phyloP scores from a whole-genome alignment of 2,888 invertebrate genomes.

The Tuta absoluta region DNA sequence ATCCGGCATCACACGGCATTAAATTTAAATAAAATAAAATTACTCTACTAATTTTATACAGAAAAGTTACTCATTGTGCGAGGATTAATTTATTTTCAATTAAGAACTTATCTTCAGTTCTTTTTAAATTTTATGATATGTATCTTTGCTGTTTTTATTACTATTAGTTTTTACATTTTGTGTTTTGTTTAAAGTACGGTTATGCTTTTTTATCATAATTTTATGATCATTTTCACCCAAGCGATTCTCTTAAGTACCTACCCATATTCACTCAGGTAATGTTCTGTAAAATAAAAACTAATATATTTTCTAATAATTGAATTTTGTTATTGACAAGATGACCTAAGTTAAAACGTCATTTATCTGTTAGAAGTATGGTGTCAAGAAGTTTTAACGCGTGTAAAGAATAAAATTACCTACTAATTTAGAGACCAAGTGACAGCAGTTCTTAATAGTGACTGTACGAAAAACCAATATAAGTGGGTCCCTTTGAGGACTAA shows the following conservation, averaged over 20 bases:
- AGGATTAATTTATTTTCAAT: slow-evolving; percentile 21
- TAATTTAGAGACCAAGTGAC: too few relatives aligned
- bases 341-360: slow-evolving; percentile 25
- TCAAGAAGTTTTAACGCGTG: slow-evolving; percentile 23
- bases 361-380: slow-evolving; percentile 20
- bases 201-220: slow-evolving; percentile 6
- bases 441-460: too few relatives aligned
- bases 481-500: too few relatives aligned
- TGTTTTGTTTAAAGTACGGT: background rate
- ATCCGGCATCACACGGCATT: too few relatives aligned
- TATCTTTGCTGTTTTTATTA: slow-evolving; percentile 6
- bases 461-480: too few relatives aligned
- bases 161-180: background rate
- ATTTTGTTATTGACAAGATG: slow-evolving; percentile 24
- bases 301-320: slow-evolving; percentile 12
- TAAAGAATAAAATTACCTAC: background rate
- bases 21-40: too few relatives aligned
- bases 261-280: slow-evolving; percentile 1
- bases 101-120: background rate
- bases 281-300: background rate
- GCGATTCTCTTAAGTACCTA: background rate
- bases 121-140: slow-evolving; percentile 19
- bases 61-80: background rate
- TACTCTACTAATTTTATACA: background rate
- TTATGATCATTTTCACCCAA: background rate